Conservation (phyloP, 2,797 vertebrate genomes). For the Clarias platycephalus region DNA sequence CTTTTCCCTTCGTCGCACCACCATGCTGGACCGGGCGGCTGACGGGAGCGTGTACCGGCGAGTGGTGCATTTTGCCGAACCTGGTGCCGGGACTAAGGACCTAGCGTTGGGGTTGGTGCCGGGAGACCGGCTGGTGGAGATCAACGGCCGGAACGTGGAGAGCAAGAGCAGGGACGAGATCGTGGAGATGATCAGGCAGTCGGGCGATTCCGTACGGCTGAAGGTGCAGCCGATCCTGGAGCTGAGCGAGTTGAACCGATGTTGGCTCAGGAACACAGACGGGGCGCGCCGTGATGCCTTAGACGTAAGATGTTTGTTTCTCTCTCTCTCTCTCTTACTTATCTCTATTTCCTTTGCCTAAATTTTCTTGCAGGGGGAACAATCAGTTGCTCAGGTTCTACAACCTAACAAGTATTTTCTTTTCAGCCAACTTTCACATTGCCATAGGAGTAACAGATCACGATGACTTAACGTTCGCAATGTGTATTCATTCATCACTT, state of each 20-base stretch:
- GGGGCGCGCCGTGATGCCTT: conserved; percentile 77
- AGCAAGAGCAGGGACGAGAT: conserved; percentile 94
- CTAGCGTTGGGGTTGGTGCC: conserved; percentile 90
- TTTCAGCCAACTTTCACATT: not conserved
- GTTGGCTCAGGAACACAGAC: conserved; percentile 87
- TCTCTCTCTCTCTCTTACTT: not conserved
- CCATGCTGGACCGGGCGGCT: conserved; percentile 85
- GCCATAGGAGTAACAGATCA: no score
- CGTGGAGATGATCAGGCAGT: conserved; percentile 98
- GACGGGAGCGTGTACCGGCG: conserved; percentile 88
- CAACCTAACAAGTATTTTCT: conserved; percentile 9
- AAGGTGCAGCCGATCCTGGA: conserved; percentile 97
- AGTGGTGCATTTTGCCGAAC: conserved; percentile 93
- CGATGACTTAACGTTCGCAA: not conserved
- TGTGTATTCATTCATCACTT: not conserved
- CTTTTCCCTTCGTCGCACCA: conserved; percentile 92
- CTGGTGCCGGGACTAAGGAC: conserved; percentile 93
- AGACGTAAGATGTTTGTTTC: conserved; percentile 77
- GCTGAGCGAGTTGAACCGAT: conserved; percentile 91
- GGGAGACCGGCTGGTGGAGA: conserved; percentile 91
- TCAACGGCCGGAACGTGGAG: conserved; percentile 91
- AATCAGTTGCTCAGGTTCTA: conserved; percentile 18
- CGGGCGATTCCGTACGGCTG: conserved; percentile 88
- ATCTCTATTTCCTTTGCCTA: not conserved
- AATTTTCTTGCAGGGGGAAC: conserved; percentile 34